These are phyloP conservation scores for Protodeltote pygarga DNA, from an alignment of 2,888 invertebrate species.

Conservation along the genomic window DNA sequence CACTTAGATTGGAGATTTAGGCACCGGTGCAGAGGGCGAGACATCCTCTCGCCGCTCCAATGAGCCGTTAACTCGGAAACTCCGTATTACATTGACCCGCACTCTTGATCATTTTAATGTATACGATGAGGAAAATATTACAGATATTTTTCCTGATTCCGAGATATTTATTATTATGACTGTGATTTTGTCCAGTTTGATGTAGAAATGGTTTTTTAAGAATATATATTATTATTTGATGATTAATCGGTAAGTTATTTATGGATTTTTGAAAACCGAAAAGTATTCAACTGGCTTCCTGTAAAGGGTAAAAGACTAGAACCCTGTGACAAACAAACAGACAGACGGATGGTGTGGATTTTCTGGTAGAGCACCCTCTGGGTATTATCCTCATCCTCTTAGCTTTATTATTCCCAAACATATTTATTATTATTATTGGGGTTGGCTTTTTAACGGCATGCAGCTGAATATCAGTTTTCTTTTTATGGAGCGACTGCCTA, in stretches of 20 bases:
- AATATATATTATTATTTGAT: slow-evolving; percentile 7
- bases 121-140: slow-evolving; percentile 47
- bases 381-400: too few species aligned
- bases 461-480: too few species aligned
- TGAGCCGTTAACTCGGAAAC: slow-evolving; percentile 61
- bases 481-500: too few species aligned
- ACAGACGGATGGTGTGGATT: too few species aligned
- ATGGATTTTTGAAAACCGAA: too few species aligned
- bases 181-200: slow-evolving; percentile 5
- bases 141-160: slow-evolving; percentile 35
- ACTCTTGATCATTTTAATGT: slow-evolving; percentile 60
- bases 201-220: slow-evolving; percentile 9
- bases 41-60: slow-evolving; percentile 60
- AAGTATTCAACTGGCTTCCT: too few species aligned
- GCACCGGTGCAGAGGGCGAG: slow-evolving; percentile 58
- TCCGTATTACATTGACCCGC: slow-evolving; percentile 59
- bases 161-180: slow-evolving; percentile 28
- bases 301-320: too few species aligned
- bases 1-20: slow-evolving; percentile 79
- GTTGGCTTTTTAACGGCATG: too few species aligned
- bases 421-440: too few species aligned
- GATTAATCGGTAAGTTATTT: background rate
- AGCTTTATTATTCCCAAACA: too few species aligned
- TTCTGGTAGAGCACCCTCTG: too few species aligned
- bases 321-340: too few species aligned